Evolutionary conservation across 92 coral and sea anemone species (phyloP), one percentile per base, ranked within the genome.

Genomic region (Actinostola sp.): DNA sequence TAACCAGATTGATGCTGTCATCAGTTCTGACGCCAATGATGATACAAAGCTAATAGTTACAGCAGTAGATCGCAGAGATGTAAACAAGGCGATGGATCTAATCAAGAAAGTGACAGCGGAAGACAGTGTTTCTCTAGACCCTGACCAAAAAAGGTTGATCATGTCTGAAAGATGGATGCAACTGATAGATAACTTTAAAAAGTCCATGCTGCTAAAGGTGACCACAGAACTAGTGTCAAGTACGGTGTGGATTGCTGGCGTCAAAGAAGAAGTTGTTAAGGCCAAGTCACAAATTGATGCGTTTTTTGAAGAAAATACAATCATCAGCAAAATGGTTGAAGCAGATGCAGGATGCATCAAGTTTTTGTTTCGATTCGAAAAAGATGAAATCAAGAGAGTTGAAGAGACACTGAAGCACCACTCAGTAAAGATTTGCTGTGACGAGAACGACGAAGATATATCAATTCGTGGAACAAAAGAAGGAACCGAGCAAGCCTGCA

Each of bases 301-400:
- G 15, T 92, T 92, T 68, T 63, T 92, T 30, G 77, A 59, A 49
- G 79, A 82, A 59, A 92, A 92, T 52, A 85, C 93, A 38, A 82
- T 92, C 36, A 59, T 85, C 13, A 70, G 26, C 10, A 29, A 82
- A 52, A 39, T 20, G 0, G 67, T 88, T 13, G 28, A 16, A 2
- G 19, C 89, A 21, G 26, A 66, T 13, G 45, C 29, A n/a, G 97
- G 91, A 30, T 53, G 76, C 20, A 65, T 72, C 9, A 57, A 41
- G 23, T 85, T 84, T 45, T 45, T 92, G 19, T 36, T 52, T 25
- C 70, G 49, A 39, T 72, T 70, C 65, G 62, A 73, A 33, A 56
- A 46, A 48, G 71, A 71, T 21, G 72, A 67, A 36, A 46, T 92
- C 34, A 61, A 61, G 5, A 63, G 13, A 12, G 68, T 85, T 45